phyloP scores from a whole-genome alignment of 35 echinoderm and acorn worm genomes.

The Hemicentrotus pulcherrimus region DNA sequence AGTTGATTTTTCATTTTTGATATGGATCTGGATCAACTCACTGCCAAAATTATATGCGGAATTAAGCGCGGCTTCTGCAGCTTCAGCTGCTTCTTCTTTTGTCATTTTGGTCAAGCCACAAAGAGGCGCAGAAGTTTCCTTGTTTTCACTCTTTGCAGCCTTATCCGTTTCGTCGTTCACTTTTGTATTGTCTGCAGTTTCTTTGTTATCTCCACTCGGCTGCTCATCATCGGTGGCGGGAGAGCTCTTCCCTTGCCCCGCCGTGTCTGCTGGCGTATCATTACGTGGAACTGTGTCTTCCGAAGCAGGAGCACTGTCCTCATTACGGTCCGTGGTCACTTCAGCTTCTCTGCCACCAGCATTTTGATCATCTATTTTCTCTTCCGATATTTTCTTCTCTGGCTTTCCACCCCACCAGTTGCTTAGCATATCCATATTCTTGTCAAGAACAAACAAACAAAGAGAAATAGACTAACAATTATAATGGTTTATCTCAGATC shows the following conservation, averaged over 20 bases:
- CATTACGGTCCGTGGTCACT: neutral
- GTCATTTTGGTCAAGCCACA: conserved; percentile 31
- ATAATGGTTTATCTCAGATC: neutral
- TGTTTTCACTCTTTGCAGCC: neutral
- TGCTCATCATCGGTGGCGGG: neutral
- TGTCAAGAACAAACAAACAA: neutral
- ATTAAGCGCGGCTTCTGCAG: conserved; percentile 35
- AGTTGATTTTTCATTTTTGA: too few relatives aligned
- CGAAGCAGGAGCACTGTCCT: neutral
- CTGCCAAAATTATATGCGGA: conserved; percentile 44
- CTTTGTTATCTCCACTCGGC: neutral
- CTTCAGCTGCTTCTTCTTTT: conserved; percentile 54
- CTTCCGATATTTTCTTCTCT: conserved; percentile 21
- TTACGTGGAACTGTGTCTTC: neutral
- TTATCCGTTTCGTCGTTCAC: neutral
- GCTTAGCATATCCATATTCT: conserved; percentile 74
- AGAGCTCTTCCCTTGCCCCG: neutral
- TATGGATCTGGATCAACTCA: neutral
- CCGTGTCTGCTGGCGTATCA: conserved; percentile 15
- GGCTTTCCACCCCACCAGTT: conserved; percentile 78
- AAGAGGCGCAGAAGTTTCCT: neutral
- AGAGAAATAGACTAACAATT: neutral
- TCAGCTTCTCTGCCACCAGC: conserved; percentile 15
- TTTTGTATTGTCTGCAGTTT: neutral
- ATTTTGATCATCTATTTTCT: conserved; percentile 22